Base-by-base conservation (phyloP, 2,888 invertebrate genomes). In the Salticus scenicus region DNA sequence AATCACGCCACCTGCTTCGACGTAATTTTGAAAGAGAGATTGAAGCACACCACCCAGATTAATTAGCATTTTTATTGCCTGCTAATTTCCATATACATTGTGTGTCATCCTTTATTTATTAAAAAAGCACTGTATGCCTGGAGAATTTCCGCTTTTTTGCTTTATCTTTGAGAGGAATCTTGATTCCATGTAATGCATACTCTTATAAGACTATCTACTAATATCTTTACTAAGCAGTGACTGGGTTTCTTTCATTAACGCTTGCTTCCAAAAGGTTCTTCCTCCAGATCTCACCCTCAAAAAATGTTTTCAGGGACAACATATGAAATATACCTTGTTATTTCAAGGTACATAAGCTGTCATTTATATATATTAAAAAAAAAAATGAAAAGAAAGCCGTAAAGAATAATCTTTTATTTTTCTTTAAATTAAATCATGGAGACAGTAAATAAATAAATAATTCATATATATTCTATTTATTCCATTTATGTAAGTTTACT, bases 1-100 rank as follows among this genome's bases (percentile, higher is more conserved):
- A 30, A 42, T 51, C 70, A 30, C 67, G 41, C 63, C 74, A 74
- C 75, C 75, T 75, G 74, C 28, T 74, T 69, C 24, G 41, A 74
- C 63, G 74, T 69, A 75, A 76, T 75, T 82, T 75, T 70, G n/a
- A 31, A 41, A 70, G 63, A 82, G 64, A 33, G 75, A 71, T 76
- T 82, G 70, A 82, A 76, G 63, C 42, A 73, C 80, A 63, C 51
- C 66, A 76, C 76, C 74, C 64, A 70, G 76, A 76, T 72, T 82
- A 82, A 82, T 82, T 82, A 82, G 75, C 82, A 82, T 82, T 82
- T 82, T 82, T 82, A 82, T 82, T 82, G 71, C 82, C 42, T 71
- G 66, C 82, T 82, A 71, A 82, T 82, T 82, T 82, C 82, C 82
- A 82, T 76, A 76, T 82, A 82, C 82, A 76, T 82, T 76, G 76